Percentiles rank a stretch among this genome's conserved stretches.
These are phyloP conservation scores for Chlorocebus sabaeus DNA, from an alignment of 2,113 vertebrate species.

Conservation along the genomic window DNA sequence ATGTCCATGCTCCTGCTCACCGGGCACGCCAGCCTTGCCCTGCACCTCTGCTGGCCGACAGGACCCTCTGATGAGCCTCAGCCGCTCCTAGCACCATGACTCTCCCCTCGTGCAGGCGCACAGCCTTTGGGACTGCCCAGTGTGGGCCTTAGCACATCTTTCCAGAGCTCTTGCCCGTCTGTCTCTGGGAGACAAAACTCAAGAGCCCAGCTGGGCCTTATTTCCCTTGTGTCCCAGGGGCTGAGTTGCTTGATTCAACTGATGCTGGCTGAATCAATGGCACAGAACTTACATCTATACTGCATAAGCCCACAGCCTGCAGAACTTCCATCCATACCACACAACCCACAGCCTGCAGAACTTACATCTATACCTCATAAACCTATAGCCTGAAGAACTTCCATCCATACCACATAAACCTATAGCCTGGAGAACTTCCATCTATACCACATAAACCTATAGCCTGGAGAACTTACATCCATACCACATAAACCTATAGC, in stretches of 20 bases:
- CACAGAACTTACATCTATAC: not conserved
- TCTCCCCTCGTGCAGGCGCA: too few species aligned
- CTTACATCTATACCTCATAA: too few species aligned
- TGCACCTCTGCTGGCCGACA: not conserved
- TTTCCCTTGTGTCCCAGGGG: too few species aligned
- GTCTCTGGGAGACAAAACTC: not conserved
- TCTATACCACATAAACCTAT: too few species aligned
- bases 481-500: too few species aligned
- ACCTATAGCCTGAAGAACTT: too few species aligned
- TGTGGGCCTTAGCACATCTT: not conserved
- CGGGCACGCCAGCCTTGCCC: not conserved
- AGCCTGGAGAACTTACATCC: too few species aligned
- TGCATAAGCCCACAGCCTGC: too few species aligned
- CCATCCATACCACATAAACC: not conserved
- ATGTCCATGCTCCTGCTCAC: not conserved
- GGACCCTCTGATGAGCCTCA: not conserved
- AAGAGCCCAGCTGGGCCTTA: not conserved
- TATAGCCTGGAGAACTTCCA: accelerated
- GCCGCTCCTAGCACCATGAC: not conserved
- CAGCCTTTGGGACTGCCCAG: accelerated
- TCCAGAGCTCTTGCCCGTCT: not conserved
- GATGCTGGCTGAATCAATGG: accelerated
- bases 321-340: too few species aligned
- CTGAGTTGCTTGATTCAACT: not conserved
- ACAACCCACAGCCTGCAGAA: too few species aligned